Evolutionary conservation across 2,113 vertebrate species (phyloP).

Genomic region (Pterocles gutturalis): DNA sequence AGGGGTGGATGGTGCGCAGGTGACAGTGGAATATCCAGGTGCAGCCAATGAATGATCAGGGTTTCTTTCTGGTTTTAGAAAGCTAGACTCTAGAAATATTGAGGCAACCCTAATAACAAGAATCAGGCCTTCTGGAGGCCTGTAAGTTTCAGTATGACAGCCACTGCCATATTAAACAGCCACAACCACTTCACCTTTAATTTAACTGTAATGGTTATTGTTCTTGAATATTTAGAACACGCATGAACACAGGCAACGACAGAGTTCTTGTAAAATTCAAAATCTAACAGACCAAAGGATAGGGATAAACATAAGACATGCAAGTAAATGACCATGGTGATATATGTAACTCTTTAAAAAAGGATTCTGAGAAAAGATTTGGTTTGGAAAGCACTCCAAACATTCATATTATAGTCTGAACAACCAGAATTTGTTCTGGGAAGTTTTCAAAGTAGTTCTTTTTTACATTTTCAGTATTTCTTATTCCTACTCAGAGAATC

Average conservation of each 20-base stretch:
- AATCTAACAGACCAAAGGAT: not conserved
- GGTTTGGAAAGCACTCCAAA: not conserved
- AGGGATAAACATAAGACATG: not conserved
- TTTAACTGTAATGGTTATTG: not conserved
- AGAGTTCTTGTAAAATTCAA: not conserved
- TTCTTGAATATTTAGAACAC: not conserved
- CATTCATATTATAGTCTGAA: not conserved
- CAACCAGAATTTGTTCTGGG: not conserved
- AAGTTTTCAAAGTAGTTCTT: not conserved
- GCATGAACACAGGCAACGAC: not conserved
- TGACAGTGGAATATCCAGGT: not conserved
- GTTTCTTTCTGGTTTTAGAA: not conserved
- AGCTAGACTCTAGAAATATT: not conserved
- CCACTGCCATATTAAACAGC: not conserved
- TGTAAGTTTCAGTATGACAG: fast-evolving
- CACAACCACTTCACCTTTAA: not conserved
- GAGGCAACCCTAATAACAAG: not conserved
- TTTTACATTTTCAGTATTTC: not conserved
- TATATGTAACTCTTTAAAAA: not conserved
- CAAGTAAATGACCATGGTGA: not conserved
- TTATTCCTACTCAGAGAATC: not conserved
- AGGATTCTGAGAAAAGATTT: not conserved
- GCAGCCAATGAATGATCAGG: fast-evolving
- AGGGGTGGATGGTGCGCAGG: not conserved
- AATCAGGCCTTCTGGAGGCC: not conserved